These are phyloP conservation scores for Eilema depressum DNA, from an alignment of 2,888 invertebrate species.

Conservation along the genomic window DNA sequence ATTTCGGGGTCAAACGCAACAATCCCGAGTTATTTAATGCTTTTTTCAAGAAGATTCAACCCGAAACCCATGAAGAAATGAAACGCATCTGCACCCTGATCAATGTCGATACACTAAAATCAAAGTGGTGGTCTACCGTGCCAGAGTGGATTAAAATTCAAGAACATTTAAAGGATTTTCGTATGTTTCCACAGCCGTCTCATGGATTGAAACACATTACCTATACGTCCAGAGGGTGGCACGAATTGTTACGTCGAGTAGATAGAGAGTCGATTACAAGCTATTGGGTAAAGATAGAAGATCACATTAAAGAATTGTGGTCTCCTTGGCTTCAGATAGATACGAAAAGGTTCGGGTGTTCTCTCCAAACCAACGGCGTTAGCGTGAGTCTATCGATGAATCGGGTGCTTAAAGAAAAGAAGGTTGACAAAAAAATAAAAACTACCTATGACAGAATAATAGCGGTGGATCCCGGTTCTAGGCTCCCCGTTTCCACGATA, in stretches of 20 bases:
- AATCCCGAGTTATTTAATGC: neutral
- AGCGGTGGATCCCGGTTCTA: neutral
- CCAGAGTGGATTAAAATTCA: conserved; percentile 13
- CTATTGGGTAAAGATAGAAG: neutral
- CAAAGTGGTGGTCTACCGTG: conserved; percentile 3
- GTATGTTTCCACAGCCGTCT: too few species aligned
- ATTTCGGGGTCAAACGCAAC: neutral
- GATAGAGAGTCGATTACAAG: neutral
- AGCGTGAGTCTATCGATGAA: neutral
- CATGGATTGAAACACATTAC: conserved; percentile 20
- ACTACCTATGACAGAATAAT: neutral
- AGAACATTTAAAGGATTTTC: conserved; percentile 10
- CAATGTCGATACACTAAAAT: neutral
- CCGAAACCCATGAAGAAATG: conserved; percentile 3
- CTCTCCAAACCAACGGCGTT: too few species aligned
- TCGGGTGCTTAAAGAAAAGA: neutral
- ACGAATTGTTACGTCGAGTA: conserved; percentile 10
- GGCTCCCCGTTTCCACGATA: neutral
- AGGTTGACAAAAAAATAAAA: neutral
- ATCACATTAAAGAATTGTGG: neutral
- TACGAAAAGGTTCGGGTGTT: neutral
- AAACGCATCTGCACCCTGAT: neutral
- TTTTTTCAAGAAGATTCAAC: neutral
- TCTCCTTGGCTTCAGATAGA: neutral
- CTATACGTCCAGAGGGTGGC: conserved; percentile 15